Percentiles rank a stretch among this genome's conserved stretches.
Evolutionary conservation across 2,888 invertebrate species (phyloP).

Genomic region (Nezara viridula): DNA sequence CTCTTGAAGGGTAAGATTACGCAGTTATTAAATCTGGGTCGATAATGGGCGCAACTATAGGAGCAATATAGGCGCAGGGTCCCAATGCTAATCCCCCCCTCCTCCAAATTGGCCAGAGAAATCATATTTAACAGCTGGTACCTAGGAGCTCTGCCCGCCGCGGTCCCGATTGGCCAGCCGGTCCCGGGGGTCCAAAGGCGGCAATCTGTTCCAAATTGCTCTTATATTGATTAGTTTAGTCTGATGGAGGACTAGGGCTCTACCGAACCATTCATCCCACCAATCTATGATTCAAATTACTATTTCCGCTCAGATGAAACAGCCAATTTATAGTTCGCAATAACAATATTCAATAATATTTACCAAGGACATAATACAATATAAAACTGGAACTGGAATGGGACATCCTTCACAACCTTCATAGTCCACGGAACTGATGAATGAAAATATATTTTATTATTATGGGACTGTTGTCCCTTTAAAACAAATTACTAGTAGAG

Average conservation of each 20-base stretch:
- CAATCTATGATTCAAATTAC: conserved; percentile 24
- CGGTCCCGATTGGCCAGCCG: background rate
- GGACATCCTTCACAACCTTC: no score
- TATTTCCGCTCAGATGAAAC: background rate
- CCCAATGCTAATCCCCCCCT: background rate
- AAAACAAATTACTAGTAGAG: no score
- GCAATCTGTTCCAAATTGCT: conserved; percentile 30
- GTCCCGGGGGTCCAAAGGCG: background rate
- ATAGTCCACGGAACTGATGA: no score
- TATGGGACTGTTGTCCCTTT: no score
- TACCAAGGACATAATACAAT: background rate
- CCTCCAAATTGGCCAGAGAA: background rate
- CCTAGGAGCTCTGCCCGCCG: background rate
- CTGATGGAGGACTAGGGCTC: background rate
- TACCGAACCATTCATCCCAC: background rate
- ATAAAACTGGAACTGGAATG: background rate
- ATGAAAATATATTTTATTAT: no score
- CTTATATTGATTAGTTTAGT: conserved; percentile 37
- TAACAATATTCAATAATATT: background rate
- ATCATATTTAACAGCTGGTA: conserved; percentile 45
- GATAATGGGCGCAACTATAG: conserved; percentile 11
- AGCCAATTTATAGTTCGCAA: background rate
- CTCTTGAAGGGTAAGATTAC: conserved; percentile 29
- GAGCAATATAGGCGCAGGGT: background rate
- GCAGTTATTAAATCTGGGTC: conserved; percentile 15